Base-by-base conservation (phyloP, 2,113 vertebrate species). In the Varanus komodoensis region DNA sequence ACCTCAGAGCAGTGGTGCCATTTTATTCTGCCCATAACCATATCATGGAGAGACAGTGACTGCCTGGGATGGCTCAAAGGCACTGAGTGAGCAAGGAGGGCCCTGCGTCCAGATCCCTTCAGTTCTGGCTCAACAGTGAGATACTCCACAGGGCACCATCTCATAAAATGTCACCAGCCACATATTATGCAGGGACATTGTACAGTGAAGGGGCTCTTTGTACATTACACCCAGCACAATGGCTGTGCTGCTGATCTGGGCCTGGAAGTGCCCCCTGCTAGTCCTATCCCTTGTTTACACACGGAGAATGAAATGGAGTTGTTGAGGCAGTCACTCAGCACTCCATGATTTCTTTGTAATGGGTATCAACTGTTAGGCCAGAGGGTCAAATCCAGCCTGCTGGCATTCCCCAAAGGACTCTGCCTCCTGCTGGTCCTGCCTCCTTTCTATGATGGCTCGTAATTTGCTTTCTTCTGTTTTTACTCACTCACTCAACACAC, bases 251-350 rank as follows among this genome's bases (percentile, higher is more conserved):
- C 12, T 82, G 50, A 32, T 19, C 29, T n/a, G n/a, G 32, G 8
- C 71, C 71, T 4, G n/a, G 32, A 61, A 9, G 54, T 57, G 54
- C 7, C 38, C 12, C 79, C 50, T 17, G 29, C 14, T 81, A 17
- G 29, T 29, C 69, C 9, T 29, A 73, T 32, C 69, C 29, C 69
- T 29, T 14, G 32, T 73, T 11, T 12, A n/a, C 12, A 32, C 32
- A 15, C 34, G 9, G 75, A 78, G 34, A 23, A 23, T 78, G 75
- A 78, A 6, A 25, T 90, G 90, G 93, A 95, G 96, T 93, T 90
- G 73, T 94, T 96, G 95, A 96, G 95, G 89, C 95, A 96, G 94
- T 95, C 94, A 88, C 96, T 97, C 93, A 92, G 95, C 95, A 95
- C 93, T 95, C 96, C 92, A 92, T 91, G 89, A 91, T 93, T 91